These are phyloP conservation scores for Peromyscus nudipes DNA, from an alignment of 2,797 vertebrate genomes.

Conservation along the genomic window DNA sequence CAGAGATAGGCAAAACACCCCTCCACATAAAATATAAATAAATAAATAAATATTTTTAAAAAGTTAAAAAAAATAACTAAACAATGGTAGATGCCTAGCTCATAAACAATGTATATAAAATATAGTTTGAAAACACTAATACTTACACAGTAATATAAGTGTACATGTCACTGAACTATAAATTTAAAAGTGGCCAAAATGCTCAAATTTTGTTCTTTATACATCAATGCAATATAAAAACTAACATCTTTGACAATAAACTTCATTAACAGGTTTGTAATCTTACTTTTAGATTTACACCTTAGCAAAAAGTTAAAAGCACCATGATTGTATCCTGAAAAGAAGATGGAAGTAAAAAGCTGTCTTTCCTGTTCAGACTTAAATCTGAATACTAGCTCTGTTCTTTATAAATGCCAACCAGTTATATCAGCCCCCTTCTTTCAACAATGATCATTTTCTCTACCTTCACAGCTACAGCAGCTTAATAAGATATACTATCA, in stretches of 20 bases:
- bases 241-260: slow-evolving; percentile 13
- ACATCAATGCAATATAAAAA: slow-evolving; percentile 34
- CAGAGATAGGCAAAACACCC: not conserved
- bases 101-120: slow-evolving; percentile 11
- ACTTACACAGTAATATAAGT: not conserved
- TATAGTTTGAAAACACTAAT: not conserved
- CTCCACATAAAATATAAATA: not conserved
- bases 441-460: slow-evolving; percentile 18
- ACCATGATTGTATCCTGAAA: not conserved
- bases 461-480: not conserved
- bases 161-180: not conserved
- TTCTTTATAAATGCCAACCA: not conserved
- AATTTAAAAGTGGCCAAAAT: not conserved
- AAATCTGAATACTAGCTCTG: not conserved
- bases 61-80: not conserved
- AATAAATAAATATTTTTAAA: not conserved
- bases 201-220: not conserved
- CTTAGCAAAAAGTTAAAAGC: slow-evolving; percentile 20
- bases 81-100: not conserved
- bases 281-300: slow-evolving; percentile 56
- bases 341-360: not conserved
- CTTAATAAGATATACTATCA: not conserved
- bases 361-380: not conserved
- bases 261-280: slow-evolving; percentile 5
- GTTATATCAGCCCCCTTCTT: not conserved